phyloP scores from a whole-genome alignment of 2,113 vertebrate genomes.

The Melospiza georgiana region DNA sequence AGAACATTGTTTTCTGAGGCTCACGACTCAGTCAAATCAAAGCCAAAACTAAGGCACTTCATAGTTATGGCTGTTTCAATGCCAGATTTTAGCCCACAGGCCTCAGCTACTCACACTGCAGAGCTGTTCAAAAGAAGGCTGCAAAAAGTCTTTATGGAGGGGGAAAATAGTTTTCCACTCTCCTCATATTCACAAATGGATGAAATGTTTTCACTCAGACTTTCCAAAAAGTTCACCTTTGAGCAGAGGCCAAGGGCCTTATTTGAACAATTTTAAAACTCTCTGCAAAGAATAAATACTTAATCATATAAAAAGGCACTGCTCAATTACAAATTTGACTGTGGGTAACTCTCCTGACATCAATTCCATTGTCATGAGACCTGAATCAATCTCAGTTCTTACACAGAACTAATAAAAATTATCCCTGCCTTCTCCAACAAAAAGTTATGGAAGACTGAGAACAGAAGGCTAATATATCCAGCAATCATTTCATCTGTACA shows the following conservation, averaged over 20 bases:
- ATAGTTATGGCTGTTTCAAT: neutral
- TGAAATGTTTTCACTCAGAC: neutral
- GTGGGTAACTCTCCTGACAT: neutral
- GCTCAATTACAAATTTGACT: neutral
- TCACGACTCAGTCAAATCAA: constrained; percentile 7
- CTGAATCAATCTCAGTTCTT: neutral
- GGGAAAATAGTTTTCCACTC: constrained; percentile 35
- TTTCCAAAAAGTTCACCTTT: constrained; percentile 43
- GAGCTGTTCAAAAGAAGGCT: neutral
- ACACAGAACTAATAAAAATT: neutral
- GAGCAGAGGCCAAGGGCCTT: neutral
- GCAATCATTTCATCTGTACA: neutral
- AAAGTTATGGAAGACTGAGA: neutral
- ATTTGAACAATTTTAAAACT: neutral
- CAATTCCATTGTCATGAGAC: neutral
- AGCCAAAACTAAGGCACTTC: constrained; percentile 23
- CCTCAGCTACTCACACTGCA: neutral
- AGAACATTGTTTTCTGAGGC: constrained; percentile 2
- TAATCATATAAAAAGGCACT: neutral
- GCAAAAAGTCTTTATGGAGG: neutral
- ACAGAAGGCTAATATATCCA: neutral
- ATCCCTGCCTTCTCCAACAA: neutral
- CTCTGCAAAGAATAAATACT: constrained; percentile 23
- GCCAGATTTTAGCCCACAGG: neutral
- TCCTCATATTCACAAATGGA: constrained; percentile 27